Conservation (phyloP, 2,113 vertebrate species). For the Laterallus jamaicensis region DNA sequence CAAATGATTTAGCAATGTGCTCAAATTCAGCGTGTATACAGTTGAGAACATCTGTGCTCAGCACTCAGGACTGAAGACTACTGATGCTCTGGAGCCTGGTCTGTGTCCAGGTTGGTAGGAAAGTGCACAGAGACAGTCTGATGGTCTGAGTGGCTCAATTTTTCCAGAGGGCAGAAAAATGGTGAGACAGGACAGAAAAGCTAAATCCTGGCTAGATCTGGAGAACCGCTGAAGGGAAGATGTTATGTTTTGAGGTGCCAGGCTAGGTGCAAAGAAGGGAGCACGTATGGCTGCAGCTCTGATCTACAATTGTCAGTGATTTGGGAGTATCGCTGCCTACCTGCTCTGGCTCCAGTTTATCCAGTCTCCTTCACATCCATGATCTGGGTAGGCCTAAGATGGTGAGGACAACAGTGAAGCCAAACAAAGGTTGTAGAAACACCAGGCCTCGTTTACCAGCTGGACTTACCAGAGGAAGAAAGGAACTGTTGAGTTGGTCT, state of each 20-base stretch:
- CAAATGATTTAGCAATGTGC: not conserved
- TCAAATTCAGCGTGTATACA: not conserved
- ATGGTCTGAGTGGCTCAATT: not conserved
- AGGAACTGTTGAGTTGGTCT: constrained; percentile 23
- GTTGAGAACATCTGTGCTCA: not conserved
- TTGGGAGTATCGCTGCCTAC: not conserved
- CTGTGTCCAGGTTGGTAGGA: not conserved
- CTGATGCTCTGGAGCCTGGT: not conserved
- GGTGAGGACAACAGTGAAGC: not conserved
- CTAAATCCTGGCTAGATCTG: not conserved
- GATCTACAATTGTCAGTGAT: not conserved
- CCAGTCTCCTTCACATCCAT: not conserved
- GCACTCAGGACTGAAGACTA: not conserved
- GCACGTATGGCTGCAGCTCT: not conserved
- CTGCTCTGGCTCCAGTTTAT: not conserved
- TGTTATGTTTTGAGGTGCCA: not conserved
- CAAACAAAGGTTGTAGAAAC: not conserved
- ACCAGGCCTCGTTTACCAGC: not conserved
- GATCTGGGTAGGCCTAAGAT: not conserved
- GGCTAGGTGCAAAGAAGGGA: not conserved
- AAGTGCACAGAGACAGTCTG: not conserved
- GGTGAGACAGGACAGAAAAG: not conserved
- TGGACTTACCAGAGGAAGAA: not conserved
- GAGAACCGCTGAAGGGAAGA: not conserved
- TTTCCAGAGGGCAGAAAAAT: not conserved